Evolutionary conservation across 2,888 invertebrate species (phyloP).

Genomic region (Acleris literana): DNA sequence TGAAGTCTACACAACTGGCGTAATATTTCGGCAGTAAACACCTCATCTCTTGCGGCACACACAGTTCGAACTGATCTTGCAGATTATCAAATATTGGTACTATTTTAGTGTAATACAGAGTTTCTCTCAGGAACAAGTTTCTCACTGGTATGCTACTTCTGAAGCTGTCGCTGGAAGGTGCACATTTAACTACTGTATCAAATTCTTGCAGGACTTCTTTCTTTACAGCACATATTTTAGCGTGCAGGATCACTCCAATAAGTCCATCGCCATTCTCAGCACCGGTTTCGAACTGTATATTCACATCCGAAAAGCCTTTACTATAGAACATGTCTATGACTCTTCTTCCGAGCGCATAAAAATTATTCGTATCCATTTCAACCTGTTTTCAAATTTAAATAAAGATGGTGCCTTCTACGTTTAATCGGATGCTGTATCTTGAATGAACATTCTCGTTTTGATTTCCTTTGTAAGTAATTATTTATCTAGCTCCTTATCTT

Average conservation of each 20-base stretch:
- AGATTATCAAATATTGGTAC: conserved; percentile 31
- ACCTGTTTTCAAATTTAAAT: neutral
- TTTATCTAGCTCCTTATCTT: conserved; percentile 13
- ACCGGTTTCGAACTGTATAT: conserved; percentile 28
- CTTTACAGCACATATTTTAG: conserved; percentile 21
- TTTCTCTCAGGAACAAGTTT: conserved; percentile 23
- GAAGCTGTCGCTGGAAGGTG: conserved; percentile 6
- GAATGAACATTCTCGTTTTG: neutral
- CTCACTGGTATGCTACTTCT: conserved; percentile 21
- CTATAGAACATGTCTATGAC: conserved; percentile 30
- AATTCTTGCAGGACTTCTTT: conserved; percentile 14
- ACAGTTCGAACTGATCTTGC: conserved; percentile 32
- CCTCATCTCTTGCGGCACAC: conserved; percentile 35
- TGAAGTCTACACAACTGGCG: conserved; percentile 14
- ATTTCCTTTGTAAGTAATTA: neutral
- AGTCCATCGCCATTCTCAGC: conserved; percentile 9
- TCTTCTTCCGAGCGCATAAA: conserved; percentile 29
- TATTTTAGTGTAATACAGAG: conserved; percentile 29
- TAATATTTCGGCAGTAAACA: conserved; percentile 26
- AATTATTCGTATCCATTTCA: conserved; percentile 18
- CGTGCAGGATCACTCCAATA: conserved; percentile 13
- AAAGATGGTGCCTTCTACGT: neutral
- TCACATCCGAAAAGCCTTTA: conserved; percentile 29
- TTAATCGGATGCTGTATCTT: neutral
- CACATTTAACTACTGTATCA: conserved; percentile 17